Percentiles rank a stretch among this genome's conserved stretches.
Conservation (phyloP, 2,888 invertebrate genomes). For the Orgyia antiqua region DNA sequence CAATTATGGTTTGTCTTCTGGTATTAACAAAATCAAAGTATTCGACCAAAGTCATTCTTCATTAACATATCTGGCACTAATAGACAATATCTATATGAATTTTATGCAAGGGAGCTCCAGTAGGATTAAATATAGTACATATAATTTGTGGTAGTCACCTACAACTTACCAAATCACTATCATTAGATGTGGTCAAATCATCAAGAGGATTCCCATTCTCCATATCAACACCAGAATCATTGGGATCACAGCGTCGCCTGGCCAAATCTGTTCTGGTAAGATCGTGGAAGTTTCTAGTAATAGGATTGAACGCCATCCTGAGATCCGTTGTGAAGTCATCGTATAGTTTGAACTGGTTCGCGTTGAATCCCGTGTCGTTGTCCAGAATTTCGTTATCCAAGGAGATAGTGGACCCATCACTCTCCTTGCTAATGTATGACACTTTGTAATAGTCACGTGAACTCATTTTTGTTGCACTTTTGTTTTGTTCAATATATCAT, state of each 20-base stretch:
- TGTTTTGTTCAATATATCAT: slow-evolving; percentile 15
- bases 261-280: slow-evolving; percentile 31
- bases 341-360: slow-evolving; percentile 69
- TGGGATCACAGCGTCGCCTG: slow-evolving; percentile 51
- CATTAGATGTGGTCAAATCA: slow-evolving; percentile 49
- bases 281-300: slow-evolving; percentile 52
- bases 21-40: too few species aligned
- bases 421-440: slow-evolving; percentile 47
- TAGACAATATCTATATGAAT: too few species aligned
- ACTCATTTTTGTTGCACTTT: slow-evolving; percentile 48
- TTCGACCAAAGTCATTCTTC: too few species aligned
- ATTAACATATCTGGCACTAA: too few species aligned
- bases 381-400: slow-evolving; percentile 53
- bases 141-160: too few species aligned
- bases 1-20: too few species aligned
- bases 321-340: slow-evolving; percentile 70
- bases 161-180: slow-evolving; percentile 73
- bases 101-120: too few species aligned
- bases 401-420: slow-evolving; percentile 36
- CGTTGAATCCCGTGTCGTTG: slow-evolving; percentile 70
- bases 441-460: slow-evolving; percentile 65
- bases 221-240: slow-evolving; percentile 70
- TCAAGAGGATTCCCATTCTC: slow-evolving; percentile 67
- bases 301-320: slow-evolving; percentile 56
- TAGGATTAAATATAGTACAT: too few species aligned